phyloP scores from a whole-genome alignment of 2,113 vertebrate species.

The Protobothrops flavoviridis region DNA sequence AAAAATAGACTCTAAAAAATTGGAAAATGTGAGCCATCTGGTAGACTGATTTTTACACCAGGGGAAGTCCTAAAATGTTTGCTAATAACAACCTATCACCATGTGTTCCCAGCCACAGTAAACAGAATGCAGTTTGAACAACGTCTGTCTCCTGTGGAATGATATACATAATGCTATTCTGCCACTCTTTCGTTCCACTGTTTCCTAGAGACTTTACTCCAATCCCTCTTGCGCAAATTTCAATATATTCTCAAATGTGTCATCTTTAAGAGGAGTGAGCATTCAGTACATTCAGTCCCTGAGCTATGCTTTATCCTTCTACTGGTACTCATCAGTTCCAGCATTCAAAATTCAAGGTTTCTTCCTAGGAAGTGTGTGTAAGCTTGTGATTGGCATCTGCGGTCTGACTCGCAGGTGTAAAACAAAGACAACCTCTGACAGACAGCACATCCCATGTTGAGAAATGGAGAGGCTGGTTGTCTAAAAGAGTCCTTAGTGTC shows the following conservation, averaged over 20 bases:
- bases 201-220: background rate
- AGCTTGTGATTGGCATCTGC: background rate
- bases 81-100: conserved; percentile 10
- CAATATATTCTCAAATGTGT: background rate
- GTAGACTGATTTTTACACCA: conserved; percentile 19
- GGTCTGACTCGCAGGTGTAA: background rate
- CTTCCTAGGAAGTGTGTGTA: background rate
- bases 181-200: background rate
- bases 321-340: background rate
- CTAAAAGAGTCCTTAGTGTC: background rate
- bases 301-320: background rate
- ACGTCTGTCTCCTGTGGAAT: background rate
- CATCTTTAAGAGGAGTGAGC: background rate
- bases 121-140: background rate
- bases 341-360: background rate
- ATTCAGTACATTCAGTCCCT: background rate
- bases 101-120: conserved; percentile 12
- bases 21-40: conserved; percentile 9
- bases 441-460: background rate
- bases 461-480: background rate
- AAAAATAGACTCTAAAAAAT: background rate
- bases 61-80: conserved; percentile 5
- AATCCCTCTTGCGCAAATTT: background rate
- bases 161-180: background rate
- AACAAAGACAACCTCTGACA: background rate